These are phyloP conservation scores for Pseudonaja textilis DNA, from an alignment of 2,113 vertebrate species.

Conservation along the genomic window DNA sequence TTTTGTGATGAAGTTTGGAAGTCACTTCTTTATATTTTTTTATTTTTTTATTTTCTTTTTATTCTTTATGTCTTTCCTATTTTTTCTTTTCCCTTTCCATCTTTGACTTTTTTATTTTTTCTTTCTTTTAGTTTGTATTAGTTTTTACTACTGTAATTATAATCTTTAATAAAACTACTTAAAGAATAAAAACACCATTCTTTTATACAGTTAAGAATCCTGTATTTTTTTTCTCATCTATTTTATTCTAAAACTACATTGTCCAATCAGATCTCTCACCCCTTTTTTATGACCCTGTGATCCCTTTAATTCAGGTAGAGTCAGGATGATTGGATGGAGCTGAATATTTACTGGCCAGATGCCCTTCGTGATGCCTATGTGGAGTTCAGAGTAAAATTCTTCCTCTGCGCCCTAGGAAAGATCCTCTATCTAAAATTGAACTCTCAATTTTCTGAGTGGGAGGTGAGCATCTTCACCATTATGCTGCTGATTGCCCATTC, in stretches of 20 bases:
- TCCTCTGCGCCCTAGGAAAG: not conserved
- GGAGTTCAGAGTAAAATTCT: not conserved
- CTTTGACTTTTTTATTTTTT: not conserved
- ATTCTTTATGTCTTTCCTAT: not conserved
- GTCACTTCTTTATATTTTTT: not conserved
- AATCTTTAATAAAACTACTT: not conserved
- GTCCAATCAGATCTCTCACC: not conserved
- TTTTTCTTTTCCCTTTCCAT: not conserved
- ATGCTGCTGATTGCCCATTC: not conserved
- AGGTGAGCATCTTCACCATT: not conserved
- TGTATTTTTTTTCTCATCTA: not conserved
- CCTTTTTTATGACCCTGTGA: not conserved
- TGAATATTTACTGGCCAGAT: not conserved
- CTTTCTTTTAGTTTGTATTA: not conserved
- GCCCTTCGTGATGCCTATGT: no score
- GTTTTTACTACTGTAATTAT: not conserved
- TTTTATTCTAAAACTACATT: not conserved
- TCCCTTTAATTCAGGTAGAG: not conserved
- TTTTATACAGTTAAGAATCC: not conserved
- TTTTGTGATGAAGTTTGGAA: not conserved
- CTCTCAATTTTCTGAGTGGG: not conserved
- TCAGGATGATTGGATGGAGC: not conserved
- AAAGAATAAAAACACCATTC: not conserved
- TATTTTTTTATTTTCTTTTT: not conserved
- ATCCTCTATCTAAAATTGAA: not conserved